Conservation (phyloP, 2,888 invertebrate species). For the Oconnorella tubifera region DNA sequence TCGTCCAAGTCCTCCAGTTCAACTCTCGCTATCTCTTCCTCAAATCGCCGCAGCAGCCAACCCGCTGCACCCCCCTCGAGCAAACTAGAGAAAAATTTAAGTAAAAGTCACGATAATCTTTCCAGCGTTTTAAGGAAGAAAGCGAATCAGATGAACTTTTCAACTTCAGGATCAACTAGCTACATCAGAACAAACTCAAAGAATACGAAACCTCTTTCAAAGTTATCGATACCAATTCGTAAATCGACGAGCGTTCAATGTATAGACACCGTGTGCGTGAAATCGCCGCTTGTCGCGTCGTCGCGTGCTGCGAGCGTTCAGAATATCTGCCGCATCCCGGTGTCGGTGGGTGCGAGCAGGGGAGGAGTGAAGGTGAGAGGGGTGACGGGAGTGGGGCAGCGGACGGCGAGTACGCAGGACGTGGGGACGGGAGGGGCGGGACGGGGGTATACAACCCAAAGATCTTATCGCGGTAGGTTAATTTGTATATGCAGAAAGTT, state of each 20-base stretch:
- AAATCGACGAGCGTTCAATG: neutral
- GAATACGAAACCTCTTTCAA: too few relatives aligned
- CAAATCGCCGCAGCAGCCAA: too few relatives aligned
- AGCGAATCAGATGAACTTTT: too few relatives aligned
- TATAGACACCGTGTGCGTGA: neutral
- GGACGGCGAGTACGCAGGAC: too few relatives aligned
- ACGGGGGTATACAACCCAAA: too few relatives aligned
- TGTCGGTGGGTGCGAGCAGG: conserved; percentile 22
- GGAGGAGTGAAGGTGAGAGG: conserved; percentile 37
- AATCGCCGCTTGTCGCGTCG: neutral
- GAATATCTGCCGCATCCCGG: conserved; percentile 38
- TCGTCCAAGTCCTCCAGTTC: too few relatives aligned
- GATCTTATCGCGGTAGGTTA: too few relatives aligned
- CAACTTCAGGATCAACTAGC: neutral
- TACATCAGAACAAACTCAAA: neutral
- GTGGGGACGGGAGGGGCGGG: too few relatives aligned
- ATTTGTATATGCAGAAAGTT: too few relatives aligned
- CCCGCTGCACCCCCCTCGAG: too few relatives aligned
- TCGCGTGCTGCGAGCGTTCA: conserved; percentile 50
- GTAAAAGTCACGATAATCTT: neutral
- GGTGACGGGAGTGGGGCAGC: too few relatives aligned
- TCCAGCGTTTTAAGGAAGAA: neutral
- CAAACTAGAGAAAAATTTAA: neutral
- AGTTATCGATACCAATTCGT: neutral
- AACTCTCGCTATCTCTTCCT: too few relatives aligned